phyloP scores from a whole-genome alignment of 2,113 vertebrate species.

The Anoura caudifer region DNA sequence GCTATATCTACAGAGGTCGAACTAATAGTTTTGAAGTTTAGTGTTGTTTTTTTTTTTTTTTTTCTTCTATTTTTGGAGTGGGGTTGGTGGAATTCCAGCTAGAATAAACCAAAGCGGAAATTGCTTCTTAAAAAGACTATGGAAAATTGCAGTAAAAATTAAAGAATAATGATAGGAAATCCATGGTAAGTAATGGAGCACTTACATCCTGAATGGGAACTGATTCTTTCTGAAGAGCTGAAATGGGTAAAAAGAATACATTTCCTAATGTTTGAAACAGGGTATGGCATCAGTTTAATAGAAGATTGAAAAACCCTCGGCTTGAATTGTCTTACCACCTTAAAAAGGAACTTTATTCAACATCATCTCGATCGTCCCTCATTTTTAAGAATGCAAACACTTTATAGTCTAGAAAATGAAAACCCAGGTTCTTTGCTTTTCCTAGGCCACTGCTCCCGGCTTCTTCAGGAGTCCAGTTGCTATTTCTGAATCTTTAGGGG shows the following conservation, averaged over 20 bases:
- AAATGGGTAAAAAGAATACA: background rate
- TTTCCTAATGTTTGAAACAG: background rate
- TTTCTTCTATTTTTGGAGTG: background rate
- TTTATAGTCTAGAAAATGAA: background rate
- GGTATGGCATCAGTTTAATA: background rate
- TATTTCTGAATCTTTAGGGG: constrained; percentile 75
- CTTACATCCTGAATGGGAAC: background rate
- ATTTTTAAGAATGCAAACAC: background rate
- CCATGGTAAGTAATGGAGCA: background rate
- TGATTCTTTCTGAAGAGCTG: background rate
- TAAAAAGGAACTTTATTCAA: background rate
- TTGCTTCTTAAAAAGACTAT: background rate
- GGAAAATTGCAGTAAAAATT: background rate
- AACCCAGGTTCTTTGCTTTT: constrained; percentile 76
- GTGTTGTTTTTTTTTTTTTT: background rate
- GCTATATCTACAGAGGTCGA: background rate
- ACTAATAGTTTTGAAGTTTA: background rate
- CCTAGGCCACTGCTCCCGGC: constrained; percentile 82
- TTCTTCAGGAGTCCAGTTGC: constrained; percentile 75
- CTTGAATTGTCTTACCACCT: background rate
- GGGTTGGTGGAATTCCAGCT: background rate
- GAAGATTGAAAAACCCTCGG: background rate
- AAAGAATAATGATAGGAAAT: background rate
- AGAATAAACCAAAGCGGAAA: background rate
- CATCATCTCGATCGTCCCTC: background rate